Evolutionary conservation across 2,113 vertebrate genomes (phyloP).

Genomic region (Alouatta palliata): DNA sequence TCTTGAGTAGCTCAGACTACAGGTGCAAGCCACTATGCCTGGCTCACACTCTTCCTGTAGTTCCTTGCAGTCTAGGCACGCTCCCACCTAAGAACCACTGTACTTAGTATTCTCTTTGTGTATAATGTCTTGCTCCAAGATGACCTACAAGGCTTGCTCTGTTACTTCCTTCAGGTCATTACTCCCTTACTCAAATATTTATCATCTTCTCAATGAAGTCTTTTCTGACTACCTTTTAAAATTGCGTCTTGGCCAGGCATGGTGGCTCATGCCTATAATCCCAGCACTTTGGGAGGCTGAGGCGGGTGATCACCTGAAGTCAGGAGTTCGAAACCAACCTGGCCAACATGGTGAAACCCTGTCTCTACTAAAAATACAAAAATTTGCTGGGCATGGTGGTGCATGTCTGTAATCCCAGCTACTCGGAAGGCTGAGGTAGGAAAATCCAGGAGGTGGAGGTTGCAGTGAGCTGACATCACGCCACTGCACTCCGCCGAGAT

Average conservation of each 20-base stretch:
- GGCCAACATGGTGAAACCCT: no score
- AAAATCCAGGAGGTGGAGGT: no score
- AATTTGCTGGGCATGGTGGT: no score
- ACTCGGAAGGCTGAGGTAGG: no score
- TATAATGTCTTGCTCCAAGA: not conserved
- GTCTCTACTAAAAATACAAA: no score
- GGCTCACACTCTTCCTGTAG: not conserved
- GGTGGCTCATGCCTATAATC: no score
- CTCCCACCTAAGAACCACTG: not conserved
- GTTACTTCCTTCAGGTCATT: not conserved
- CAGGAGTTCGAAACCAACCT: no score
- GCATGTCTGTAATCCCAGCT: no score
- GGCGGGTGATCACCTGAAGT: no score
- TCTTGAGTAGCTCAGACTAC: not conserved
- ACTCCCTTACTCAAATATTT: not conserved
- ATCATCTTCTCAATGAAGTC: not conserved
- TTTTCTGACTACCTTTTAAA: not conserved
- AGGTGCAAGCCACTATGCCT: not conserved
- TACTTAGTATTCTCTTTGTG: not conserved
- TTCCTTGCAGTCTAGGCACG: not conserved
- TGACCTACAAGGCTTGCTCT: not conserved
- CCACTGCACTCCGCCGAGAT: no score
- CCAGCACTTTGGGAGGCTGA: no score
- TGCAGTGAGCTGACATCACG: no score
- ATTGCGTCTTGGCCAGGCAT: not conserved